phyloP scores from a whole-genome alignment of 92 coral and sea anemone genomes.

The Parazoanthus darwini region DNA sequence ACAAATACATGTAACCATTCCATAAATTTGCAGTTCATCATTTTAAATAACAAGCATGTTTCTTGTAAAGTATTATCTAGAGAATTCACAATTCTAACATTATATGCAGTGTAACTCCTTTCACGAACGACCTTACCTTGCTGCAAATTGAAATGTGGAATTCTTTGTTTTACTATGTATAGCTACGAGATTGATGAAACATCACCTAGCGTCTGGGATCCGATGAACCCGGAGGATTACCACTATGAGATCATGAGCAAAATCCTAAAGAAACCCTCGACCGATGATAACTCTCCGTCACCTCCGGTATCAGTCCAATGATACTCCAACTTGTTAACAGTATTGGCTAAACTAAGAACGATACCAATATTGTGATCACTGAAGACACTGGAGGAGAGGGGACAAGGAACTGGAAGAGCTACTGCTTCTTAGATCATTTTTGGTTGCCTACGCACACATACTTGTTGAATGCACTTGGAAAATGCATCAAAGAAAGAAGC shows the following conservation, averaged over 20 bases:
- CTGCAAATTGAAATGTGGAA: background rate
- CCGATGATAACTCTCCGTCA: conserved; percentile 5
- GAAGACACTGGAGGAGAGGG: background rate
- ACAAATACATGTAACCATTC: too few species aligned
- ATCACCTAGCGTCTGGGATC: conserved; percentile 90
- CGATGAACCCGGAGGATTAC: conserved; percentile 87
- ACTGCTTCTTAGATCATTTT: background rate
- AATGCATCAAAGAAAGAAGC: too few species aligned
- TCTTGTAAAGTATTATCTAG: too few species aligned
- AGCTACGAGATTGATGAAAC: conserved; percentile 91
- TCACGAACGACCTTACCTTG: too few species aligned
- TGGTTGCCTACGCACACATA: background rate
- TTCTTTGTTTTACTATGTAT: background rate
- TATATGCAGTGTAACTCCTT: too few species aligned
- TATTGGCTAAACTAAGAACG: background rate
- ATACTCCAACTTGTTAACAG: background rate
- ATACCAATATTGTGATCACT: background rate
- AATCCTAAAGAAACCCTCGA: conserved; percentile 48
- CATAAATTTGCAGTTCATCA: too few species aligned
- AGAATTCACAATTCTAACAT: too few species aligned
- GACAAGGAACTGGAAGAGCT: background rate
- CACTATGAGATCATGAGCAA: conserved; percentile 93
- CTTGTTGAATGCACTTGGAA: background rate
- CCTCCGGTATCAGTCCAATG: background rate
- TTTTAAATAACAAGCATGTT: too few species aligned